Conservation (phyloP, 1,140 invertebrate species). For the Aphaenogaster ashmeadi region DNA sequence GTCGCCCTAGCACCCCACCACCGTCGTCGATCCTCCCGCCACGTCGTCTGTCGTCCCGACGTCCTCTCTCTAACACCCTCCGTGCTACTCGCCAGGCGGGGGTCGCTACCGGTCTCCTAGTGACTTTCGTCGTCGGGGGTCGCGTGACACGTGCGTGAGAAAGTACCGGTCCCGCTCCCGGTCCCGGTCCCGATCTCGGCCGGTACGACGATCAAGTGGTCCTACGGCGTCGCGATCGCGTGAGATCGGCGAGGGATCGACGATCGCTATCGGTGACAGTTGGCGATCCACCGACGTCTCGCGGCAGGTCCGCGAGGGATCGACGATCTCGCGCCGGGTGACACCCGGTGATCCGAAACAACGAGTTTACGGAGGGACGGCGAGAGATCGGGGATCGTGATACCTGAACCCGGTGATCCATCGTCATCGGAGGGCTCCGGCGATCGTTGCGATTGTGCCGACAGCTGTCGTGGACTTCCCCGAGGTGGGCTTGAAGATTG, state of each 20-base stretch:
- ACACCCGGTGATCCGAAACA: neutral
- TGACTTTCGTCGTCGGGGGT: conserved; percentile 80
- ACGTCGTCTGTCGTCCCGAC: conserved; percentile 61
- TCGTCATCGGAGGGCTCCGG: neutral
- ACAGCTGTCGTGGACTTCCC: neutral
- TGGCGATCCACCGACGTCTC: neutral
- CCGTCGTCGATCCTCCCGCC: conserved; percentile 53
- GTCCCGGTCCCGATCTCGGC: conserved; percentile 20
- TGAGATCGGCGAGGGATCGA: neutral
- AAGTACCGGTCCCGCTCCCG: conserved; percentile 55
- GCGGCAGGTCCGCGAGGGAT: neutral
- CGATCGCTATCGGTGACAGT: neutral
- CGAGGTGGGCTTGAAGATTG: conserved; percentile 2
- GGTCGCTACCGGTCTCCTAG: conserved; percentile 75
- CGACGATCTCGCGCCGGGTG: neutral
- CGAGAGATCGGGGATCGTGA: conserved; percentile 12
- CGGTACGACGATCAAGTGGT: neutral
- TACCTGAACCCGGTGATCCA: conserved; percentile 5
- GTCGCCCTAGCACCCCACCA: neutral
- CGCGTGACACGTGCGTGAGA: conserved; percentile 83
- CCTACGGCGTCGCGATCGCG: conserved; percentile 10
- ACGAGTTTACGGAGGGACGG: neutral
- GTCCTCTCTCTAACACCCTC: conserved; percentile 65
- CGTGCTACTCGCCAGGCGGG: conserved; percentile 62
- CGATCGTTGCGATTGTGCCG: conserved; percentile 18